Percentiles rank a stretch among this genome's conserved stretches.
Evolutionary conservation across 1,140 invertebrate genomes (phyloP).

Genomic region (Holcopasites calliopsidis): DNA sequence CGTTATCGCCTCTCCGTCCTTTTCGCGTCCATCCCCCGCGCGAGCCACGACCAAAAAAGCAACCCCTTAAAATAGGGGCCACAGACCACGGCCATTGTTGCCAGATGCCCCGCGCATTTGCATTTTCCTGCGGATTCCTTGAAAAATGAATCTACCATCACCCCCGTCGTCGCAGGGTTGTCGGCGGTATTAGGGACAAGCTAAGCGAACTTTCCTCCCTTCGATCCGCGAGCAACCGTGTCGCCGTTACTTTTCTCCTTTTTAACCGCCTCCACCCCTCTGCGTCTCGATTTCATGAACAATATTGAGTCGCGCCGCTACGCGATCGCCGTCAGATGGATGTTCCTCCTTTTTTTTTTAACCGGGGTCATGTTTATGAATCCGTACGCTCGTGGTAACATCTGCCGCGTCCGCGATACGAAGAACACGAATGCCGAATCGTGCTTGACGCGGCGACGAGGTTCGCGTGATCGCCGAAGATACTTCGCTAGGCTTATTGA

Average conservation of each 20-base stretch:
- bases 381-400: background rate
- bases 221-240: background rate
- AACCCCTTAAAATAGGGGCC: constrained; percentile 79
- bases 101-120: constrained; percentile 80
- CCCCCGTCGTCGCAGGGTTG: constrained; percentile 30
- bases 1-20: constrained; percentile 46
- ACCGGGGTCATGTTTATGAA: background rate
- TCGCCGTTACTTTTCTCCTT: constrained; percentile 27
- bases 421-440: too few relatives aligned
- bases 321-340: background rate
- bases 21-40: constrained; percentile 26
- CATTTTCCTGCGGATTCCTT: constrained; percentile 77
- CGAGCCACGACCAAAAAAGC: constrained; percentile 71
- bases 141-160: constrained; percentile 68
- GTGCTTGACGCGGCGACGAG: background rate
- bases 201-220: constrained; percentile 30
- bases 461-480: too few relatives aligned
- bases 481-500: constrained; percentile 54
- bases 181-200: constrained; percentile 58
- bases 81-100: constrained; percentile 80
- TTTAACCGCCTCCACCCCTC: background rate
- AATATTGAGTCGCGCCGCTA: constrained; percentile 25
- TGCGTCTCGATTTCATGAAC: constrained; percentile 38
- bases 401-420: background rate
- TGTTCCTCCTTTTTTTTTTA: background rate